Evolutionary conservation across 2,888 invertebrate genomes (phyloP), one percentile per base, ranked within the genome.

Genomic region (Epistrophella euchroma): DNA sequence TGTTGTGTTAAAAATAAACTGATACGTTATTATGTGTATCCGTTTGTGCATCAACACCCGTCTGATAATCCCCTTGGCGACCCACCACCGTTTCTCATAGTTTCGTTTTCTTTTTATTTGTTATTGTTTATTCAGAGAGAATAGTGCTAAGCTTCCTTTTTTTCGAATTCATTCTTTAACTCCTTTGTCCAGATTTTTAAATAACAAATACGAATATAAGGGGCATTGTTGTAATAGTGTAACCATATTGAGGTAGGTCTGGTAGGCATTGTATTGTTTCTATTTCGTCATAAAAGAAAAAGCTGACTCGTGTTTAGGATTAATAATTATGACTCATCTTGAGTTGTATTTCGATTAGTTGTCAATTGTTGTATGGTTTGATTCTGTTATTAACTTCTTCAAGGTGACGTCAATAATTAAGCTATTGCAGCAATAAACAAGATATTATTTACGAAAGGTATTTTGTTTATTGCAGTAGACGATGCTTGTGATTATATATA

Each of bases 201-300:
- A 43, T 43, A 22, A 50, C 50, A 50, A 50, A 13, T 7, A 50
- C 19, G 0, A 22, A 50, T 15, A 5, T 28, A 28, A 3, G 4
- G 25, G 25, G 2, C 22, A 17, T 35, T n/a, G 22, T 5, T 43
- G 19, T 32, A 60, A 60, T 37, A 50, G 43, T 19, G 11, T 43
- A 13, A 28, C 1, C n/a, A 35, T 37, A 40, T 81, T 81, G 81
- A 55, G 76, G 76, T 64, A 72, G 76, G 71, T 58, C 68, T 1
- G 35, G 4, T 4, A 9, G 13, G 5, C 0, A 47, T 17, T 55
- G 19, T 37, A 9, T n/a, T 22, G 1, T 37, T 40, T 60, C 60
- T 40, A 40, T 60, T 60, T 60, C 40, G 60, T 60, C 60, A 47
- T 15, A 66, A 35, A 19, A 64, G 25, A 45, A 64, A 45, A 22